phyloP scores from a whole-genome alignment of 2,888 invertebrate species.

The Yponomeuta plumbellus region DNA sequence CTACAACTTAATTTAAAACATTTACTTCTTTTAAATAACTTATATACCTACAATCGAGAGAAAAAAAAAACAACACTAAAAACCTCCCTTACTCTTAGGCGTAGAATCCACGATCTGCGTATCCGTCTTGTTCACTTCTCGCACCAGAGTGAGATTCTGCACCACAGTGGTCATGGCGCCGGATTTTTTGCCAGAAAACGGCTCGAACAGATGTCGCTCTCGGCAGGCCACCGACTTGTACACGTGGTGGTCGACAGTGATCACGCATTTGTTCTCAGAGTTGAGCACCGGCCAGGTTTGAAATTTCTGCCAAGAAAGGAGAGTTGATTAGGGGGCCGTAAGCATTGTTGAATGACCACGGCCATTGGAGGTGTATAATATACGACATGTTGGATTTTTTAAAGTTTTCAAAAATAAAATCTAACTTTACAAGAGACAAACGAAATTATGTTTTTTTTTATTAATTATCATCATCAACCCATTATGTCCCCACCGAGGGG shows the following conservation, averaged over 20 bases:
- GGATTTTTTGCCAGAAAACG: slow-evolving; percentile 83
- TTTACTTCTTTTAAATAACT: no score
- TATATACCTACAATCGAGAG: no score
- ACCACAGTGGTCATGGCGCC: slow-evolving; percentile 83
- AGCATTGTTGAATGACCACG: no score
- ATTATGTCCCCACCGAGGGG: no score
- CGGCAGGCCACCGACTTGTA: slow-evolving; percentile 83
- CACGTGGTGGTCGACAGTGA: slow-evolving; percentile 85
- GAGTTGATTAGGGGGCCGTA: neutral
- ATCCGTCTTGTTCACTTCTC: slow-evolving; percentile 70
- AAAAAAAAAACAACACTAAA: no score
- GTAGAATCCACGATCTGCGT: slow-evolving; percentile 58
- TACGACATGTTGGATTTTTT: no score
- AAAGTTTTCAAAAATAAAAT: no score
- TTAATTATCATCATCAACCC: no score
- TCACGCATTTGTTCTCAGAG: slow-evolving; percentile 82
- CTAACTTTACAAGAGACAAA: no score
- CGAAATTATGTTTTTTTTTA: no score
- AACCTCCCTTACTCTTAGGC: slow-evolving; percentile 31
- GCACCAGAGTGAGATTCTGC: slow-evolving; percentile 74
- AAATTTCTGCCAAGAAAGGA: slow-evolving; percentile 71
- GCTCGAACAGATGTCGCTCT: slow-evolving; percentile 84
- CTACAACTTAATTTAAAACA: no score
- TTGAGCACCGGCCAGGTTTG: slow-evolving; percentile 84
- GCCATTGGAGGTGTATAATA: no score